Base-by-base conservation (phyloP, 2,888 invertebrate species). In the Atrina japonica region DNA sequence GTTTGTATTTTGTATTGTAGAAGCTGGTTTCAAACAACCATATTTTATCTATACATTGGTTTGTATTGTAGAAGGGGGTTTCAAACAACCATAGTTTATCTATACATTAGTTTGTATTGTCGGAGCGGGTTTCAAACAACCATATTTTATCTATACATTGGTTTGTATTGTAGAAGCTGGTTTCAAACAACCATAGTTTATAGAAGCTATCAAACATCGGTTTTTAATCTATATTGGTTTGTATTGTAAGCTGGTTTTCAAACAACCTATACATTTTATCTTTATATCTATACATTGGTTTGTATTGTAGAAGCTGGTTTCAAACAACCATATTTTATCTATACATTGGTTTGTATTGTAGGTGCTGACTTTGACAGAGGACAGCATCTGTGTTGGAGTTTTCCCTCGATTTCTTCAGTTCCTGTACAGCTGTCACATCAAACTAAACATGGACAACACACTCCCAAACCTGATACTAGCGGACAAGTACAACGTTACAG, bases 401-500 rank as follows among this genome's bases (percentile, higher is more conserved):
- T 91, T 91, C 77, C 85, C 89, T 29, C 76, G 89, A 25, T 91
- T 91, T 69, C 86, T 91, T 27, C 86, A 89, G 30, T 91, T 90
- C 66, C 82, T 91, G 23, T 91, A 91, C 81, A 88, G 89, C 71
- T 91, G 91, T 73, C 91, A 91, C 72, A 86, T 91, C 45, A 84
- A 86, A 29, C 83, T 91, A 41, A 88, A 89, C 75, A 82, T 86
- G 52, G 89, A 89, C 55, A 91, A 89, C 76, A 88, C 89, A 3
- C 82, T 91, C 21, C 90, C 91, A 2, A 77, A 91, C 9, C 83
- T 91, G 2, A 87, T 91, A n/a, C 81, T 91, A 49, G 90, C 91
- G 7, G 91, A 91, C 80, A 91, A 91, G 75, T 91, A 91, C 81
- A 90, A 91, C 78, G 90, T 91, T 3, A 74, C 78, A 16, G 89